phyloP scores from a whole-genome alignment of 2,888 invertebrate species.

The Drosophila putrida region DNA sequence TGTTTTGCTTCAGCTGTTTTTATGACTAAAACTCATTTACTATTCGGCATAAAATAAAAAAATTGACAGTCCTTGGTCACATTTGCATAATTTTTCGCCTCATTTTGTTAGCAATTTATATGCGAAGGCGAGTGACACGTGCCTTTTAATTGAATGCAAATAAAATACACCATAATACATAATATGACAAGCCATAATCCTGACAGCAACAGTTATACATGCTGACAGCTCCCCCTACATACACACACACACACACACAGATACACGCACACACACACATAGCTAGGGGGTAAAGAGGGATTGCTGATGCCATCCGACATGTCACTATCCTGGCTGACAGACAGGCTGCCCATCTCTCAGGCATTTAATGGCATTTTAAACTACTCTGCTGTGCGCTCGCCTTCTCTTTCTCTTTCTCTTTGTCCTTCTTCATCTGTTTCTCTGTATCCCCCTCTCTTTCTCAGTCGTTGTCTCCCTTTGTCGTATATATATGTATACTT shows the following conservation, averaged over 20 bases:
- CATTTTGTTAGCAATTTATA: constrained; percentile 74
- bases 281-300: constrained; percentile 1
- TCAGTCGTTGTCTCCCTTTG: constrained; percentile 18
- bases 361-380: constrained; percentile 77
- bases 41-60: constrained; percentile 10
- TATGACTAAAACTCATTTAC: constrained; percentile 26
- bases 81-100: constrained; percentile 74
- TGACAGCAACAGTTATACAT: constrained; percentile 79
- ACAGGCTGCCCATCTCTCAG: constrained; percentile 60
- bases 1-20: constrained; percentile 54
- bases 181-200: constrained; percentile 78
- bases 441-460: neutral
- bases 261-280: constrained; percentile 1
- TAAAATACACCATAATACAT: constrained; percentile 76
- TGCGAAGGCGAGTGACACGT: constrained; percentile 68
- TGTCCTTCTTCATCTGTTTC: constrained; percentile 15
- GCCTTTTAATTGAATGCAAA: constrained; percentile 80
- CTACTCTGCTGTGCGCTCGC: constrained; percentile 52
- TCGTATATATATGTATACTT: constrained; percentile 22
- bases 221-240: constrained; percentile 58
- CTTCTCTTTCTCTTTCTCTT: constrained; percentile 8
- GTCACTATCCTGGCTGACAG: constrained; percentile 53
- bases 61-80: constrained; percentile 11
- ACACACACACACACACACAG: constrained; percentile 12
- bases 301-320: constrained; percentile 51